These are phyloP conservation scores for Lepidotrigona ventralis DNA, from an alignment of 1,140 invertebrate genomes.

Conservation along the genomic window DNA sequence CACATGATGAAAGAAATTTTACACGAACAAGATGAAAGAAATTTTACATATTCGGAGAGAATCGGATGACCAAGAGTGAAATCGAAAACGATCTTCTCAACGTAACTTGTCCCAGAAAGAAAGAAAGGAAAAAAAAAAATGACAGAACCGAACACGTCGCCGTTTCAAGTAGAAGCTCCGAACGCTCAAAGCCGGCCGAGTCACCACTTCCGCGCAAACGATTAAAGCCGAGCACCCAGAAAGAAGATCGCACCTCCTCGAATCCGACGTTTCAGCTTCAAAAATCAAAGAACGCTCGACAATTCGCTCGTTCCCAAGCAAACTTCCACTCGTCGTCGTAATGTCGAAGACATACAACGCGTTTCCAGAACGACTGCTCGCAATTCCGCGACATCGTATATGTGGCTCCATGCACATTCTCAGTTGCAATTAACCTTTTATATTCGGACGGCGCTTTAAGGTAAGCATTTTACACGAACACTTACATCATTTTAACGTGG, in stretches of 20 bases:
- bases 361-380: not conserved
- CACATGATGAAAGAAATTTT: not conserved
- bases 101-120: not conserved
- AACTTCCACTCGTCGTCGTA: not conserved
- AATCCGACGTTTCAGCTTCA: slow-evolving; percentile 23
- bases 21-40: not conserved
- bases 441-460: no score
- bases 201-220: slow-evolving; percentile 39
- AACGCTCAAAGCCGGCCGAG: slow-evolving; percentile 7
- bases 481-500: no score
- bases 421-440: not conserved
- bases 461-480: no score
- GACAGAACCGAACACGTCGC: not conserved
- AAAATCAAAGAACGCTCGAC: slow-evolving; percentile 23
- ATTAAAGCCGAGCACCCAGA: slow-evolving; percentile 41
- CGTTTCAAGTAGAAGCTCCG: slow-evolving; percentile 23
- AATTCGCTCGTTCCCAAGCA: not conserved
- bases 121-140: not conserved
- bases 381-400: no score
- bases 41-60: not conserved
- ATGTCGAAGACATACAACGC: not conserved
- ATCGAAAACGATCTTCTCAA: not conserved
- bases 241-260: slow-evolving; percentile 21
- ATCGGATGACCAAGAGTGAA: not conserved
- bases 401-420: not conserved